A percentile compares a stretch with the other conserved stretches of the same genome.
These are phyloP conservation scores for Drosophila rubida DNA, from an alignment of 2,888 invertebrate species.

Conservation along the genomic window DNA sequence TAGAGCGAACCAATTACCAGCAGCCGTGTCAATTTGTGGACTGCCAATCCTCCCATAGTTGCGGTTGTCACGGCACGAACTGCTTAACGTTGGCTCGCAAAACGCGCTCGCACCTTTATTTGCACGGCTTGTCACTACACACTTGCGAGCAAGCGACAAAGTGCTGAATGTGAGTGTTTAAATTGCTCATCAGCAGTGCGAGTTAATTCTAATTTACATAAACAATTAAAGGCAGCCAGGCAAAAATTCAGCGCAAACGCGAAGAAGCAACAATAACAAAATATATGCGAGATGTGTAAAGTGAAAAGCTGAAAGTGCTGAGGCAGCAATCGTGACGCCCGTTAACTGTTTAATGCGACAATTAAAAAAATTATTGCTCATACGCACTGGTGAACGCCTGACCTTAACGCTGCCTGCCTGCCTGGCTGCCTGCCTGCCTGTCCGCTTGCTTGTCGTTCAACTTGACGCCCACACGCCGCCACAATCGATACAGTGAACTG, in stretches of 20 bases:
- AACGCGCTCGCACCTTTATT: constrained; percentile 69
- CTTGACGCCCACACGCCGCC: constrained; percentile 59
- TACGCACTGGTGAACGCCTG: constrained; percentile 75
- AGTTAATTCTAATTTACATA: constrained; percentile 73
- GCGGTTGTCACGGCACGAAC: constrained; percentile 37
- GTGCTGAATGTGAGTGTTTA: constrained; percentile 48
- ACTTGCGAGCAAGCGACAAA: constrained; percentile 49
- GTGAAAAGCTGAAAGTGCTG: constrained; percentile 15
- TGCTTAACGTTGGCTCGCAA: constrained; percentile 38
- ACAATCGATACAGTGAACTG: constrained; percentile 11
- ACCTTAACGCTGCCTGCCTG: constrained; percentile 55
- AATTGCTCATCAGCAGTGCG: constrained; percentile 59
- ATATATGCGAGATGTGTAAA: constrained; percentile 29
- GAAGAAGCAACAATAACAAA: constrained; percentile 9
- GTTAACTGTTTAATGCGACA: constrained; percentile 66
- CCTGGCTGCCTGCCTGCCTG: constrained; percentile 1
- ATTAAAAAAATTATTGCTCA: constrained; percentile 70
- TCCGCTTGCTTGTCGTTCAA: constrained; percentile 36
- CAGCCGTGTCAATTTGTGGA: constrained; percentile 25
- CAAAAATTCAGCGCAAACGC: constrained; percentile 29
- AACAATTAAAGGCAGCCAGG: constrained; percentile 66
- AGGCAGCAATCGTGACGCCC: constrained; percentile 43
- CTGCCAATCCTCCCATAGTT: constrained; percentile 4
- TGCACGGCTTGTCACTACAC: constrained; percentile 56
- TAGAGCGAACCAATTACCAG: constrained; percentile 38